Percentiles rank a stretch among this genome's conserved stretches.
These are phyloP conservation scores for Chauna torquata DNA, from an alignment of 2,113 vertebrate genomes.

Conservation along the genomic window DNA sequence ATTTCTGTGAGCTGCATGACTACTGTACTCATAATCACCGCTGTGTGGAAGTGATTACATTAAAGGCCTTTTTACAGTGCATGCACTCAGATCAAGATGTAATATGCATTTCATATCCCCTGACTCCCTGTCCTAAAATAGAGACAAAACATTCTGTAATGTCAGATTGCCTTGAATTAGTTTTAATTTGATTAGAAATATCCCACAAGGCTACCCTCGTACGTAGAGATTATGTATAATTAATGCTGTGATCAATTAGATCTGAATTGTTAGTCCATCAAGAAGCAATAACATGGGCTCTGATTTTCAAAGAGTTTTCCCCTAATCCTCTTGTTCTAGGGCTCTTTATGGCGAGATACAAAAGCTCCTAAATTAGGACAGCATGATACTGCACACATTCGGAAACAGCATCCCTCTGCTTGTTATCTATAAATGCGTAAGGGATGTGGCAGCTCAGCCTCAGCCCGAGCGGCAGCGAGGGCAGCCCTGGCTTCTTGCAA, in stretches of 20 bases:
- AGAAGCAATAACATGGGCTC: slow-evolving; percentile 59
- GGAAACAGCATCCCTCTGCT: neutral
- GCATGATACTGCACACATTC: neutral
- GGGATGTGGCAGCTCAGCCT: neutral
- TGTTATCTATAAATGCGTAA: neutral
- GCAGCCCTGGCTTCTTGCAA: neutral
- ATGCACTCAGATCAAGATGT: neutral
- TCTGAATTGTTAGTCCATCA: slow-evolving; percentile 65
- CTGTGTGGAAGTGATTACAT: neutral
- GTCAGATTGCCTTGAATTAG: slow-evolving; percentile 57
- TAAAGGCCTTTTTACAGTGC: neutral
- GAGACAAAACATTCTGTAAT: slow-evolving; percentile 49
- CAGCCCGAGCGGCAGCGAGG: neutral
- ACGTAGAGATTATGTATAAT: slow-evolving; percentile 71
- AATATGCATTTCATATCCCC: neutral
- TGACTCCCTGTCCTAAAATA: slow-evolving; percentile 38
- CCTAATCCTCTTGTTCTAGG: slow-evolving; percentile 52
- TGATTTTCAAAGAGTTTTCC: slow-evolving; percentile 61
- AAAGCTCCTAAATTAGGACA: slow-evolving; percentile 45
- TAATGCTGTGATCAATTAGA: slow-evolving; percentile 73
- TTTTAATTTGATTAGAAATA: slow-evolving; percentile 71
- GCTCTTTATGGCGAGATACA: slow-evolving; percentile 42
- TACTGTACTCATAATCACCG: neutral
- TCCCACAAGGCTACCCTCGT: slow-evolving; percentile 53
- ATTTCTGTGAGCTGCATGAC: neutral